Base-by-base conservation (phyloP, 2,113 vertebrate species). In the Aix galericulata region DNA sequence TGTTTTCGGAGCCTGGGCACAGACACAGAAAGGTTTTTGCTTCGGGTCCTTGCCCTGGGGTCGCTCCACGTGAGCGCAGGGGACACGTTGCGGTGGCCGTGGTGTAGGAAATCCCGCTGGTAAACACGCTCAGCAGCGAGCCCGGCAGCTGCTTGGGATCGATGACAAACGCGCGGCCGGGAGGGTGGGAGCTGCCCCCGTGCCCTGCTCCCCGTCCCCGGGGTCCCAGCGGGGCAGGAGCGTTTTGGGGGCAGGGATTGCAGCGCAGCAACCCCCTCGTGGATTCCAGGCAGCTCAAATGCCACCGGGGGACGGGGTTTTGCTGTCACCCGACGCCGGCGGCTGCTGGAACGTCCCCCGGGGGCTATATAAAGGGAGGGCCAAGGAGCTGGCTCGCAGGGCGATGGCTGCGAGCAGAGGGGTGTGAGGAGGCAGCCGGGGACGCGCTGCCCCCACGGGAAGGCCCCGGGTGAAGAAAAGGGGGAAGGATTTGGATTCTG, bases 161-260 rank as follows among this genome's bases (percentile, higher is more conserved):
- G 8, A 2, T 13, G 13, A 7, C 0, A 1, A 32, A 34, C 22
- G 9, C 1, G 0, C 7, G 58, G n/a, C 4, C 23, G 6, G 1
- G 50, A 12, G n/a, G 38, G 1, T 38, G 58, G 2, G 6, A 11
- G 20, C 12, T 36, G n/a, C 38, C 23, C 55, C 72, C 9, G 4
- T 1, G 13, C 50, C 6, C 23, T 25, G 50, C 50, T 36, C 0
- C 6, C 25, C 15, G 3, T 44, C 44, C 25, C 38, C 17, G 13
- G 26, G 20, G 16, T 68, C 17, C 25, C 53, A 8, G 55, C 1
- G 0, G 1, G 26, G 15, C 58, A 55, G 26, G 12, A 26, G 13
- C 13, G 1, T 3, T 0, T 5, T 38, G 3, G 50, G 18, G 8
- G 14, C 25, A 7, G 72, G 64, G 34, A 34, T 11, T 67, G 78